These are phyloP conservation scores for Pagrus major DNA, from an alignment of 2,113 vertebrate genomes.

Conservation along the genomic window DNA sequence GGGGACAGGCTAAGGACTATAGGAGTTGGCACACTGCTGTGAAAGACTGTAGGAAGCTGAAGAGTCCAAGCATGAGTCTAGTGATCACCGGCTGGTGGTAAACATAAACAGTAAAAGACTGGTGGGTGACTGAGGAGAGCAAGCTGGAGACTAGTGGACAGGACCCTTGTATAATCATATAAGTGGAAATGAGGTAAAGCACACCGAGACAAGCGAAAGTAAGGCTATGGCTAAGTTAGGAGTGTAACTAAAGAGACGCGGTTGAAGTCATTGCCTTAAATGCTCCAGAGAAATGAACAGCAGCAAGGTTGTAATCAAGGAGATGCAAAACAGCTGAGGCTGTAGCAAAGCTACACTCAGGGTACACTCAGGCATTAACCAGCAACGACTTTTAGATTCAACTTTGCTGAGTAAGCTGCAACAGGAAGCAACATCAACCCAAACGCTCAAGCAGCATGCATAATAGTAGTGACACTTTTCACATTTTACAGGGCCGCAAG, in stretches of 20 bases:
- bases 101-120: slow-evolving; percentile 11
- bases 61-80: slow-evolving; percentile 23
- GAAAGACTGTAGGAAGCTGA: slow-evolving; percentile 29
- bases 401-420: not conserved
- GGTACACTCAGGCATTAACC: not conserved
- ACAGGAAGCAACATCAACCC: not conserved
- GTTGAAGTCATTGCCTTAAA: slow-evolving; percentile 19
- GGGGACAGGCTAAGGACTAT: slow-evolving; percentile 9
- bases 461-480: too few species aligned
- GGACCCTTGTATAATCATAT: not conserved
- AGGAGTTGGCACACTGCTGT: slow-evolving; percentile 32
- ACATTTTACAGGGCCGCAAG: too few species aligned
- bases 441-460: not conserved
- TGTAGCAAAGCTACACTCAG: not conserved
- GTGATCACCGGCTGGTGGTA: slow-evolving; percentile 33
- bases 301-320: slow-evolving; percentile 36
- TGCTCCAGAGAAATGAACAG: slow-evolving; percentile 25
- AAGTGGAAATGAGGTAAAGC: slow-evolving; percentile 15
- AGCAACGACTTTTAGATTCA: not conserved
- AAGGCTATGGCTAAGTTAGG: not conserved
- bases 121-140: not conserved
- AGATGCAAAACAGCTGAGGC: slow-evolving; percentile 32
- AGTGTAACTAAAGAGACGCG: not conserved
- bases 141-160: not conserved
- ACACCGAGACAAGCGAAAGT: slow-evolving; percentile 5